Evolutionary conservation across 2,888 invertebrate genomes (phyloP).

Genomic region (Pherbina coryleti): DNA sequence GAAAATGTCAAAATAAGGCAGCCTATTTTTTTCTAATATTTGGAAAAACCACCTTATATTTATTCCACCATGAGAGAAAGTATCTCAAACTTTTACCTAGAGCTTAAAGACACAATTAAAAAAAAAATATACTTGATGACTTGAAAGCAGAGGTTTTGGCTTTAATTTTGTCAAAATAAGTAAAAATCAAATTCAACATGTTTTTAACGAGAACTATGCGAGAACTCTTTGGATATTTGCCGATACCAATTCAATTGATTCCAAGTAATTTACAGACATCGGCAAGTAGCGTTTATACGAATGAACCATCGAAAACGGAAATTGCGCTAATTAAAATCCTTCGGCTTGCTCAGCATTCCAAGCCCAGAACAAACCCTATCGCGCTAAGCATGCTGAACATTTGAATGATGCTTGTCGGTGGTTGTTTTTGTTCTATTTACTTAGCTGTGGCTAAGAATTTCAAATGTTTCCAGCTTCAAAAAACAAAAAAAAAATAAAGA

Average conservation of each 20-base stretch:
- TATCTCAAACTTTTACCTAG: too few relatives aligned
- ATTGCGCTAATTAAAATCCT: slow-evolving; percentile 68
- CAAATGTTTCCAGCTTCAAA: not conserved
- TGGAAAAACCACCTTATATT: too few relatives aligned
- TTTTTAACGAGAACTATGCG: too few relatives aligned
- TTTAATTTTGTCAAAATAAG: too few relatives aligned
- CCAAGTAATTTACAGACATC: not conserved
- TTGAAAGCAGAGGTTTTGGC: too few relatives aligned
- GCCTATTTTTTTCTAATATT: too few relatives aligned
- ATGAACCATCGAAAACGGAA: slow-evolving; percentile 67
- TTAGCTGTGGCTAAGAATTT: not conserved
- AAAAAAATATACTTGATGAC: too few relatives aligned
- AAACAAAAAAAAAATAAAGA: not conserved
- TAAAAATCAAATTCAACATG: too few relatives aligned
- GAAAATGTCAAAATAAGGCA: too few relatives aligned
- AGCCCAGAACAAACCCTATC: not conserved
- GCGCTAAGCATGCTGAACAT: not conserved
- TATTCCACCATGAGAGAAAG: too few relatives aligned
- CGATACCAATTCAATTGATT: not conserved
- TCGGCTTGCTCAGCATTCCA: not conserved
- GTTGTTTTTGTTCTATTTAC: not conserved
- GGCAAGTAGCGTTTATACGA: slow-evolving; percentile 50
- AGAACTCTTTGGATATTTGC: not conserved
- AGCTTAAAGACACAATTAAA: not conserved
- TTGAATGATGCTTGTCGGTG: slow-evolving; percentile 10